Percentiles rank a stretch among this genome's conserved stretches.
These are phyloP conservation scores for Chionomys nivalis DNA, from an alignment of 2,113 vertebrate species.

Conservation along the genomic window DNA sequence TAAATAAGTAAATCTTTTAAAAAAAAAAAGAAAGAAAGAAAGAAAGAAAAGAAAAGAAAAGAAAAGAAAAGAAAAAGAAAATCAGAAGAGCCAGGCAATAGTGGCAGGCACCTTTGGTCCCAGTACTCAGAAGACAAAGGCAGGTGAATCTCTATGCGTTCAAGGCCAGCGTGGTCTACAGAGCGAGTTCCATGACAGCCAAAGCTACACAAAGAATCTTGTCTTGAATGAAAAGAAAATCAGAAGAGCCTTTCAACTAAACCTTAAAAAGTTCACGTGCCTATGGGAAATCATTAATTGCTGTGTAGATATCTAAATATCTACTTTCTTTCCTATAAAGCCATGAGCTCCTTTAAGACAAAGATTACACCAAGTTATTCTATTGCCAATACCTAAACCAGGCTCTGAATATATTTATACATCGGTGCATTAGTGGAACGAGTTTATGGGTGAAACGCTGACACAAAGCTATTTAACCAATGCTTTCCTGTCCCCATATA, in stretches of 20 bases:
- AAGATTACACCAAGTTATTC: background rate
- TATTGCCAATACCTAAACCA: background rate
- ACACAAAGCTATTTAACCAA: background rate
- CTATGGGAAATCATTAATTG: background rate
- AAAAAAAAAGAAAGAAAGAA: no score
- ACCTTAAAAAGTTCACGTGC: background rate
- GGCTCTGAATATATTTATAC: background rate
- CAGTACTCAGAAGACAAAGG: no score
- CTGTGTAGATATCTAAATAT: background rate
- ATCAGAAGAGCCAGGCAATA: no score
- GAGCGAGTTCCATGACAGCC: no score
- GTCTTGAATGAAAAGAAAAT: background rate
- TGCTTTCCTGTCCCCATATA: background rate
- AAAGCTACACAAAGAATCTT: no score
- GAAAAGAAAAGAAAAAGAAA: no score
- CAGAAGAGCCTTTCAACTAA: background rate
- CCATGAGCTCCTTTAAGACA: background rate
- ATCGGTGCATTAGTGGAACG: background rate
- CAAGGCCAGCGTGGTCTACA: no score
- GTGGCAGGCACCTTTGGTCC: no score
- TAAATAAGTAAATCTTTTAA: no score
- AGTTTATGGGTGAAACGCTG: background rate
- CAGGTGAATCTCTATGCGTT: no score
- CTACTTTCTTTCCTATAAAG: background rate
- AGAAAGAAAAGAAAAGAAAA: no score